Evolutionary conservation across 2,797 vertebrate genomes (phyloP).

Genomic region (Poliocrania exsul): DNA sequence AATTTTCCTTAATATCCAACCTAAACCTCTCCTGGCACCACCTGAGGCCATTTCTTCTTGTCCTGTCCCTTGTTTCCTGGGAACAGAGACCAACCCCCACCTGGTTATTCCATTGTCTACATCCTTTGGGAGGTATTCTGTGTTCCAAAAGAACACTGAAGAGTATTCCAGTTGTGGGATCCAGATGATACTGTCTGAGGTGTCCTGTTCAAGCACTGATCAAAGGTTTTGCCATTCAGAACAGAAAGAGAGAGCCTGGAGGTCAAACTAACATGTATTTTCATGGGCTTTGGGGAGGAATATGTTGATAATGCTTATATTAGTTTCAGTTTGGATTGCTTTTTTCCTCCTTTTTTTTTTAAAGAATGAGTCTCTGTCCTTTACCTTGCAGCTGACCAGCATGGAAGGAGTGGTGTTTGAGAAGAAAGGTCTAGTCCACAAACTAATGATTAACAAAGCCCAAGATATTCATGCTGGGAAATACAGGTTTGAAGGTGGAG

Average conservation of each 20-base stretch:
- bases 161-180: neutral
- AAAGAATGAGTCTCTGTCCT: neutral
- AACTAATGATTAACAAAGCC: slow-evolving; percentile 77
- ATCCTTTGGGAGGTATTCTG: neutral
- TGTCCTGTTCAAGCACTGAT: neutral
- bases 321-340: neutral
- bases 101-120: neutral
- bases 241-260: neutral
- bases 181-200: neutral
- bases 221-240: neutral
- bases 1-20: neutral
- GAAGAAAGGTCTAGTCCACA: slow-evolving; percentile 81
- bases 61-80: neutral
- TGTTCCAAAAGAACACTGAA: neutral
- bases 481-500: slow-evolving; percentile 86
- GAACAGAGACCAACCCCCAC: neutral
- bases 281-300: neutral
- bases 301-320: neutral
- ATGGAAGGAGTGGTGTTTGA: slow-evolving; percentile 77
- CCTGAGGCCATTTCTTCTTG: neutral
- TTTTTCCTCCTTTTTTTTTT: neutral
- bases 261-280: neutral
- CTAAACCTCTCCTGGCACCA: neutral
- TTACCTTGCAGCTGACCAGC: slow-evolving; percentile 74
- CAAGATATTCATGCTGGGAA: slow-evolving; percentile 82